These are phyloP conservation scores for Cryptocephalus moraei DNA, from an alignment of 2,888 invertebrate genomes.

Conservation along the genomic window DNA sequence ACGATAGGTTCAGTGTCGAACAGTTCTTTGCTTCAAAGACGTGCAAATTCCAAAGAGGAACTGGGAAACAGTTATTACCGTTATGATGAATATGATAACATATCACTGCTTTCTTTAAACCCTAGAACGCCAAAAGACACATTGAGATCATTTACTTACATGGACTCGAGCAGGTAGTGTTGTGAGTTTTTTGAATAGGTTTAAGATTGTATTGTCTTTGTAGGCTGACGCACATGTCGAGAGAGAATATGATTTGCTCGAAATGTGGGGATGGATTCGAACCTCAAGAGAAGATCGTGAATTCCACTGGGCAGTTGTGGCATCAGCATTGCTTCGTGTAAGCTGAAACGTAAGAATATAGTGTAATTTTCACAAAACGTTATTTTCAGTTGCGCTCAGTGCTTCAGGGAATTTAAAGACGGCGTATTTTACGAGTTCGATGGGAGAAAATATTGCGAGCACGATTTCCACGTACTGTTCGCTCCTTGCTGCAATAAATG, in stretches of 20 bases:
- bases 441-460: constrained; percentile 97
- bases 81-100: constrained; percentile 24
- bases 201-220: constrained; percentile 13
- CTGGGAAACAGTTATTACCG: constrained; percentile 16
- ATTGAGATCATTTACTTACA: not conserved
- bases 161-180: not conserved
- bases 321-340: constrained; percentile 99
- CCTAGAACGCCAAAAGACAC: not conserved
- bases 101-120: constrained; percentile 10
- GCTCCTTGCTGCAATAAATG: constrained; percentile 65
- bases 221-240: constrained; percentile 59
- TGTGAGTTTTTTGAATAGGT: not conserved
- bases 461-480: constrained; percentile 96
- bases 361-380: not conserved
- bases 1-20: constrained; percentile 21
- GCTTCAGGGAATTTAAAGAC: constrained; percentile 95
- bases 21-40: constrained; percentile 26
- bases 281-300: constrained; percentile 95
- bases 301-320: constrained; percentile 97
- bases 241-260: constrained; percentile 89
- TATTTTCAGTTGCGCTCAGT: constrained; percentile 81
- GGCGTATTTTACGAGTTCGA: constrained; percentile 99
- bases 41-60: constrained; percentile 25
- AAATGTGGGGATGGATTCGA: constrained; percentile 95
- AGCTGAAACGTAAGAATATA: constrained; percentile 35